phyloP scores from a whole-genome alignment of 92 coral and sea anemone genomes.

The Pocillopora grandis region DNA sequence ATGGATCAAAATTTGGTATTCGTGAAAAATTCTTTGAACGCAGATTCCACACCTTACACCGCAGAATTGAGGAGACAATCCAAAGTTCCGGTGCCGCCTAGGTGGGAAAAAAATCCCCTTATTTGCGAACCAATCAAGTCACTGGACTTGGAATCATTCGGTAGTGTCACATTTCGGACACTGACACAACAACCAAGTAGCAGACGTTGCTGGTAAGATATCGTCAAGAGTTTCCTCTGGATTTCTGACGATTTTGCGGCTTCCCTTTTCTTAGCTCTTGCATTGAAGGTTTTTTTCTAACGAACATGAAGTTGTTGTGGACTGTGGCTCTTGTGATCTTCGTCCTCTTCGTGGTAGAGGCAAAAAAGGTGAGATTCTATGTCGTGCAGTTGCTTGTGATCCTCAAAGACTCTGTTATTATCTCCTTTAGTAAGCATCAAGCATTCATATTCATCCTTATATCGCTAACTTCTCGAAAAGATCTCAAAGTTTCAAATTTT shows the following conservation, averaged over 20 bases:
- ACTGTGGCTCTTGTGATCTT: constrained; percentile 34
- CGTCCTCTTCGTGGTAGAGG: constrained; percentile 40
- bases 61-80: constrained; percentile 4
- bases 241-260: constrained; percentile 10
- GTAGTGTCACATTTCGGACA: background rate
- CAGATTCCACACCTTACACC: constrained; percentile 6
- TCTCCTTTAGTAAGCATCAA: background rate
- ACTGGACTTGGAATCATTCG: background rate
- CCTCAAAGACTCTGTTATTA: background rate
- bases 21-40: background rate
- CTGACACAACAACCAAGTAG: background rate
- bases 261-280: background rate
- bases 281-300: background rate
- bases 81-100: constrained; percentile 40
- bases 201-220: background rate
- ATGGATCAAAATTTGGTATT: background rate
- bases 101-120: background rate
- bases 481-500: background rate
- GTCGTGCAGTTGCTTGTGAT: background rate
- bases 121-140: constrained; percentile 5
- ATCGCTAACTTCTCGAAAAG: background rate
- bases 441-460: background rate
- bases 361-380: constrained; percentile 35
- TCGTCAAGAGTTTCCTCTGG: constrained; percentile 26
- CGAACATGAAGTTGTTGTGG: constrained; percentile 53